Conservation (phyloP, 2,113 vertebrate species). For the Macquaria ambigua region DNA sequence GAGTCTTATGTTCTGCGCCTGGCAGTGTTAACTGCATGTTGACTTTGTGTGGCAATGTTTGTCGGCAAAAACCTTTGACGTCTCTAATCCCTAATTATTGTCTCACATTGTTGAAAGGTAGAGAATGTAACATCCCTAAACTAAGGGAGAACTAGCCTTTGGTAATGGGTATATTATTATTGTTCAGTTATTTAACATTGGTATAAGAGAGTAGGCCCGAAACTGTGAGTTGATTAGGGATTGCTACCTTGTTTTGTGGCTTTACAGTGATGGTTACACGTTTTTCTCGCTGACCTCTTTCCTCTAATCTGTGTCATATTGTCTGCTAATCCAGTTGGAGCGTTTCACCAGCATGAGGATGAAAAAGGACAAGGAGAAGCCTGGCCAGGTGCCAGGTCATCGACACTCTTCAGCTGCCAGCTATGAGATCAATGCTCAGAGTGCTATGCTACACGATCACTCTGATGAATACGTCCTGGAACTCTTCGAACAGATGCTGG, state of each 20-base stretch:
- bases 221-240: slow-evolving; percentile 37
- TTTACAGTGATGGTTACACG: background rate
- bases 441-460: slow-evolving; percentile 83
- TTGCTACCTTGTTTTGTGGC: slow-evolving; percentile 4
- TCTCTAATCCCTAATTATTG: slow-evolving; percentile 33
- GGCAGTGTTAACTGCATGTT: slow-evolving; percentile 14
- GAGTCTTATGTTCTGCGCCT: slow-evolving; percentile 3
- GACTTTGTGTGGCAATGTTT: slow-evolving; percentile 40
- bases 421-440: slow-evolving; percentile 83
- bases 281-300: slow-evolving; percentile 22
- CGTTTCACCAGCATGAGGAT: slow-evolving; percentile 94
- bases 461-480: slow-evolving; percentile 88
- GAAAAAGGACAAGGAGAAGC: slow-evolving; percentile 93
- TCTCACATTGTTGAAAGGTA: slow-evolving; percentile 23
- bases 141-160: background rate
- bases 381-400: slow-evolving; percentile 68
- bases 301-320: slow-evolving; percentile 27
- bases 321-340: slow-evolving; percentile 86
- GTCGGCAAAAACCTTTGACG: slow-evolving; percentile 5
- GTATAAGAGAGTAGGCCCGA: background rate
- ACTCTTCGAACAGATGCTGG: slow-evolving; percentile 96
- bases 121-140: slow-evolving; percentile 5
- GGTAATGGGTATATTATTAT: background rate
- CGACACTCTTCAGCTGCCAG: slow-evolving; percentile 87
- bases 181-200: background rate